Conservation (phyloP, 2,113 vertebrate species). For the Trochalopteron elliotii region DNA sequence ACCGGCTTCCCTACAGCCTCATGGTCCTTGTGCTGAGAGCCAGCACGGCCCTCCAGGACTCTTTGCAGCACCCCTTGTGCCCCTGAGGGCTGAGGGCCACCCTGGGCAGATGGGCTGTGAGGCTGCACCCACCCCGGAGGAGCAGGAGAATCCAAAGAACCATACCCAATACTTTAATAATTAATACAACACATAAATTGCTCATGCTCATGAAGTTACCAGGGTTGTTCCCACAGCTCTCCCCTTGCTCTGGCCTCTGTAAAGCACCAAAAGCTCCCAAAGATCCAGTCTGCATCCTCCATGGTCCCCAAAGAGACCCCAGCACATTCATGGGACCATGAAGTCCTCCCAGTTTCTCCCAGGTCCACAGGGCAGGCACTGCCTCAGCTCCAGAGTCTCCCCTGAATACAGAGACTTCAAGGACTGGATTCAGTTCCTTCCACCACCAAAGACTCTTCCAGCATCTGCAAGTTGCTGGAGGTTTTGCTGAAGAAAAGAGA, state of each 20-base stretch:
- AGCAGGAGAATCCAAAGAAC: neutral
- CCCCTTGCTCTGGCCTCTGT: neutral
- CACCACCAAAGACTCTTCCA: neutral
- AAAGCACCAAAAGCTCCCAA: neutral
- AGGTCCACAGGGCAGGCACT: neutral
- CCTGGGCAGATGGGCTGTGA: neutral
- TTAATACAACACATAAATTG: neutral
- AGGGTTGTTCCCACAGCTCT: neutral
- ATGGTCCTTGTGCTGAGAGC: neutral
- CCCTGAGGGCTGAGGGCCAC: neutral
- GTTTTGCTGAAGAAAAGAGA: neutral
- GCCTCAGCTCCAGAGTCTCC: neutral
- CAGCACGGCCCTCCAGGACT: neutral
- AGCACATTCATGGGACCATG: neutral
- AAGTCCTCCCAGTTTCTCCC: neutral
- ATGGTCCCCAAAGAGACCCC: neutral
- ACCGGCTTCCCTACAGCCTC: neutral
- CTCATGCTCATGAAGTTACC: neutral
- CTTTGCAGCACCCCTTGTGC: neutral
- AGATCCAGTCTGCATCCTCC: neutral
- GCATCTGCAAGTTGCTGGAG: neutral
- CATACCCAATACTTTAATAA: neutral
- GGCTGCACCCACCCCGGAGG: fast-evolving
- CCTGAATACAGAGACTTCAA: neutral
- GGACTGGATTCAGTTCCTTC: neutral